Evolutionary conservation across 1,140 invertebrate species (phyloP).

Genomic region (Parapsyche elsis): DNA sequence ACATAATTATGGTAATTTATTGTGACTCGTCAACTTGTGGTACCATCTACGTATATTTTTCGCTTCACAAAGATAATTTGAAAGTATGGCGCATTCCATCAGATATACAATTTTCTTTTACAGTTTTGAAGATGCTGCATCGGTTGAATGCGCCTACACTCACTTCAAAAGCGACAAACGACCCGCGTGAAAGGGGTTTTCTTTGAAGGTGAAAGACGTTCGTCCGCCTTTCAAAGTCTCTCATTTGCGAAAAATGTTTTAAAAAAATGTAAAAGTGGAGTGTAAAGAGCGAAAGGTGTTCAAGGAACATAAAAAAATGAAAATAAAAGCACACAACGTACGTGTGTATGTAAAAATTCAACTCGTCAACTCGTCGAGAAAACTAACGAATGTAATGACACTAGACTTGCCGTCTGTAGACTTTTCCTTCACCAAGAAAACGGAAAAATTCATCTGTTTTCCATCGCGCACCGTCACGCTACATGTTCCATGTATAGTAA

Average conservation of each 20-base stretch:
- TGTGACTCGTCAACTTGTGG: no score
- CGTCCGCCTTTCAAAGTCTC: neutral
- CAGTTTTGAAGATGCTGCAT: neutral
- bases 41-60: no score
- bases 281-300: neutral
- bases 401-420: neutral
- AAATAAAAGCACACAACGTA: neutral
- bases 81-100: no score
- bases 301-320: neutral
- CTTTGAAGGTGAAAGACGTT: neutral
- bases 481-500: neutral
- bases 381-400: neutral
- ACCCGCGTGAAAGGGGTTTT: neutral
- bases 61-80: no score
- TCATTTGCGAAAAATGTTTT: neutral
- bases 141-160: neutral
- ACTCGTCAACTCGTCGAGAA: neutral
- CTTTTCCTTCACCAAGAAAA: neutral
- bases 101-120: no score
- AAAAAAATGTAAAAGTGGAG: neutral
- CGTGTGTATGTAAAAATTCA: neutral
- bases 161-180: constrained; percentile 9
- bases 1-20: no score
- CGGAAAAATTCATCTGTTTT: constrained; percentile 1
- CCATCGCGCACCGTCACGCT: constrained; percentile 20